Conservation (phyloP, 2,888 invertebrate genomes). For the Cataglyphis albicans region DNA sequence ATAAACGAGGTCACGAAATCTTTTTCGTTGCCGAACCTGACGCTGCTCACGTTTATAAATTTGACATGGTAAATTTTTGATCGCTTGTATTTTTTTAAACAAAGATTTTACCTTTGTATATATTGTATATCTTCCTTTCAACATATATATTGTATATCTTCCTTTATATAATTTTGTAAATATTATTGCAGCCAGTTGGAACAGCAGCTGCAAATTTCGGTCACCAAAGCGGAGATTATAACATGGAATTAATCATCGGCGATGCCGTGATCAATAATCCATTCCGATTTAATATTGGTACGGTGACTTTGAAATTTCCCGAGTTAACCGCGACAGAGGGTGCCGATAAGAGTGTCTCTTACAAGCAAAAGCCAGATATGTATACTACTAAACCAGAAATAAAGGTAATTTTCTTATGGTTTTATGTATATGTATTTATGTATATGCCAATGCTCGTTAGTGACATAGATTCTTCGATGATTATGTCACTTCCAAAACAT, state of each 20-base stretch:
- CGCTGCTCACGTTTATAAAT: slow-evolving; percentile 92
- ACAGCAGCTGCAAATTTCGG: slow-evolving; percentile 93
- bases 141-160: neutral
- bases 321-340: slow-evolving; percentile 77
- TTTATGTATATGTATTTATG: neutral
- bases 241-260: slow-evolving; percentile 94
- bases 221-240: slow-evolving; percentile 92
- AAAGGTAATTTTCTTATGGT: slow-evolving; percentile 85
- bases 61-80: slow-evolving; percentile 91
- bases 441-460: slow-evolving; percentile 83
- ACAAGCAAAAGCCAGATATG: slow-evolving; percentile 80
- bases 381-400: slow-evolving; percentile 88
- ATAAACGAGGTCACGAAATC: slow-evolving; percentile 91
- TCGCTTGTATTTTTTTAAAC: neutral
- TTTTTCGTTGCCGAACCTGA: slow-evolving; percentile 98
- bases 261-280: slow-evolving; percentile 97
- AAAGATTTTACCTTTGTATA: neutral
- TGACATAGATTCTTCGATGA: slow-evolving; percentile 73
- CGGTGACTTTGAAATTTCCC: slow-evolving; percentile 91
- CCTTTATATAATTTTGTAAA: slow-evolving; percentile 17
- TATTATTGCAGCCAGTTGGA: slow-evolving; percentile 90
- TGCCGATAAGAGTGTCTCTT: slow-evolving; percentile 77
- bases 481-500: slow-evolving; percentile 84
- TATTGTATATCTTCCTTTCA: neutral
- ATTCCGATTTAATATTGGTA: slow-evolving; percentile 94